Conservation (phyloP, 2,888 invertebrate species). For the Microplitis manilae region DNA sequence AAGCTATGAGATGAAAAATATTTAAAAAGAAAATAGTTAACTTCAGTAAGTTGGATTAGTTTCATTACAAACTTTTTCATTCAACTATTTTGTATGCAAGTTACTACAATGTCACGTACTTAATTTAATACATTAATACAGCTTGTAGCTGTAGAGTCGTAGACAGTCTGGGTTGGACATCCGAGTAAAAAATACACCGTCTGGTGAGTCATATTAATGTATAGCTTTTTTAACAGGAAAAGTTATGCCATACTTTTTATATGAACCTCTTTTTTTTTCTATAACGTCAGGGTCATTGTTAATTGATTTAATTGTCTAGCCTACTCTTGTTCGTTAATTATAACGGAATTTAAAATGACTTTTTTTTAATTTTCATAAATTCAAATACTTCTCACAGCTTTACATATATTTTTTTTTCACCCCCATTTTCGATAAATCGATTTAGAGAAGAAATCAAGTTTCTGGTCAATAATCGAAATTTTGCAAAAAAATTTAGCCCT, state of each 20-base stretch:
- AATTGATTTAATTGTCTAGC: too few species aligned
- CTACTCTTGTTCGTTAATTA: too few species aligned
- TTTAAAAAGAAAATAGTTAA: neutral
- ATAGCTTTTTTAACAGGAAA: neutral
- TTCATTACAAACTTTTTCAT: neutral
- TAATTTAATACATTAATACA: neutral
- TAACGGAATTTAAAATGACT: too few species aligned
- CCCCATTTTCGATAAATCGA: too few species aligned
- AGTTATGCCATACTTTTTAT: neutral
- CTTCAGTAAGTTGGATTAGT: neutral
- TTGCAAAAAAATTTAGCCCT: too few species aligned
- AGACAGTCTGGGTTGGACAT: neutral
- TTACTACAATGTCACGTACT: neutral
- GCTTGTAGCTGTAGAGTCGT: neutral
- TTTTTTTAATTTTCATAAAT: too few species aligned
- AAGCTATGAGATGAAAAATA: neutral
- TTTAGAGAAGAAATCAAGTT: too few species aligned
- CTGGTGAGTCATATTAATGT: neutral
- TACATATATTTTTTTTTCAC: too few species aligned
- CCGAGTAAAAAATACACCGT: neutral
- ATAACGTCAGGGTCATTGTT: too few species aligned
- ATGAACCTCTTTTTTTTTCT: too few species aligned
- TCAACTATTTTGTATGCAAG: neutral
- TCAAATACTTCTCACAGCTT: too few species aligned
- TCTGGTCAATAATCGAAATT: too few species aligned